Base-by-base conservation (phyloP, 2,113 vertebrate species). In the Gambusia holbrooki region DNA sequence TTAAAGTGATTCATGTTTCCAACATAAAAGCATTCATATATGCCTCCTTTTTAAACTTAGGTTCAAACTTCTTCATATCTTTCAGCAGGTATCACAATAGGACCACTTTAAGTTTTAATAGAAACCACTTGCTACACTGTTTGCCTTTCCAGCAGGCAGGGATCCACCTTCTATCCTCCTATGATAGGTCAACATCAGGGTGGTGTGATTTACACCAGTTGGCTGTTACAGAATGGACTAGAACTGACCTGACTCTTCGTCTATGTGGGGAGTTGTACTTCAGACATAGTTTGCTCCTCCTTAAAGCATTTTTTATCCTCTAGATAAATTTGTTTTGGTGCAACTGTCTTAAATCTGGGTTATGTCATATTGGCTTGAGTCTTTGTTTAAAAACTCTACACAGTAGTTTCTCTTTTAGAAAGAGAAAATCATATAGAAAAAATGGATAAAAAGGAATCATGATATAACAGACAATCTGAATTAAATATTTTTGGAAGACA, bases 191-290 rank as follows among this genome's bases (percentile, higher is more conserved):
- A 73, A 58, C 61, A 67, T 80, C 81, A 72, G 29, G 62, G 3
- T 28, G 13, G n/a, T 76, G 60, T 77, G 85, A 91, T 86, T 86
- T 86, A 88, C 84, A 85, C 40, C 84, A 88, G 83, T 80, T 86
- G 74, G 71, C 76, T 78, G 82, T 78, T 74, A 80, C 67, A 80
- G 62, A 76, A 72, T 69, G 70, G 73, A 79, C 30, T 4, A 2
- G 19, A 68, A 63, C 32, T 82, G 81, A 81, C 66, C 14, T 84
- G 69, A 87, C 75, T 51, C 54, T 64, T 69, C 69, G 19, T 88
- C 71, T 75, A 19, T 66, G n/a, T 62, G 32, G 28, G 54, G 42
- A 62, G 28, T 35, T 30, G 1, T 70, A 28, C 51, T 76, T 69
- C 28, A 42, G 42, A 32, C 5, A 33, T 5, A 64, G 30, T 2